Conservation (phyloP, 1,140 invertebrate genomes). For the Temnothorax curvispinosus region DNA sequence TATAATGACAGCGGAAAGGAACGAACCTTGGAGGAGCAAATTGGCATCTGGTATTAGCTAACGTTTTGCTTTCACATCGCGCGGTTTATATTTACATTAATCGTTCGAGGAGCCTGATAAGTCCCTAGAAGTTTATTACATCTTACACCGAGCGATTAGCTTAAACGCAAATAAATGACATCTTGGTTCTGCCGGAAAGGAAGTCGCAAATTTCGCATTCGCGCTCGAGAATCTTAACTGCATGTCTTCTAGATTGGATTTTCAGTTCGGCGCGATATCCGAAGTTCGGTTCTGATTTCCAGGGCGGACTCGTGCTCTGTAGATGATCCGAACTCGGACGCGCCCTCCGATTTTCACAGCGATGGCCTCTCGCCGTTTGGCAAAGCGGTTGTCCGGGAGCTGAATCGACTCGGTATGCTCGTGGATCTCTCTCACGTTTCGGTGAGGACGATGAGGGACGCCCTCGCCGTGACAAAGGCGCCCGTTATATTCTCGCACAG, state of each 20-base stretch:
- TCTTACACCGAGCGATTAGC: not conserved
- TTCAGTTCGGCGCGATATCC: not conserved
- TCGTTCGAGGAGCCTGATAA: not conserved
- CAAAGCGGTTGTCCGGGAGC: slow-evolving; percentile 92
- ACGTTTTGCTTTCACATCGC: not conserved
- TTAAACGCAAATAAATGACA: not conserved
- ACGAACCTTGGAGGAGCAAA: slow-evolving; percentile 25
- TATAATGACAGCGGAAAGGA: not conserved
- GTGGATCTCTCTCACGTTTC: slow-evolving; percentile 97
- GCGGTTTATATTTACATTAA: not conserved
- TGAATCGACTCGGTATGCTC: slow-evolving; percentile 97
- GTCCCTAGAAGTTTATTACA: not conserved
- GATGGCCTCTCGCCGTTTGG: slow-evolving; percentile 90
- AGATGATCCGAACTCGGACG: slow-evolving; percentile 85
- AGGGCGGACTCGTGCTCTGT: slow-evolving; percentile 87
- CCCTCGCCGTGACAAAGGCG: slow-evolving; percentile 92
- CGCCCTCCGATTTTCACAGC: slow-evolving; percentile 86
- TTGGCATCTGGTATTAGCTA: slow-evolving; percentile 9
- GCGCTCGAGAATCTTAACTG: not conserved
- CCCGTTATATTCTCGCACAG: slow-evolving; percentile 98
- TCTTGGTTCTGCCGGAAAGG: not conserved
- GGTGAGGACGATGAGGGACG: slow-evolving; percentile 93
- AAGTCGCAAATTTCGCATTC: not conserved
- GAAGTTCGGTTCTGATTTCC: slow-evolving; percentile 47
- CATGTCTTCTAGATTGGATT: not conserved